These are phyloP conservation scores for Ceratitis capitata DNA, from an alignment of 1,140 invertebrate species.

Conservation along the genomic window DNA sequence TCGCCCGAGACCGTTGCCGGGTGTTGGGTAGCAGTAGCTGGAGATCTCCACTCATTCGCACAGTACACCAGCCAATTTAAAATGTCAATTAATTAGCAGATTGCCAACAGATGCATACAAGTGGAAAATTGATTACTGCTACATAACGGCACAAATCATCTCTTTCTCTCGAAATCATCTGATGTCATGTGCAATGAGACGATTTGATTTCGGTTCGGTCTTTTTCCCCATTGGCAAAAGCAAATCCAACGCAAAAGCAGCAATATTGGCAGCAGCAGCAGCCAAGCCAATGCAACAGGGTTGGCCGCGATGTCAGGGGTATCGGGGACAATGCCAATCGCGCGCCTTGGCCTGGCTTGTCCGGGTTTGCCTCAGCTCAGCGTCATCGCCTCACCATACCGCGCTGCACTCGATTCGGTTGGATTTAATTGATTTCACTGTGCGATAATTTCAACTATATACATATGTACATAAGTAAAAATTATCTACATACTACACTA, in stretches of 20 bases:
- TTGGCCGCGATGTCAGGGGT: not conserved
- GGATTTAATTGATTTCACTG: slow-evolving; percentile 6
- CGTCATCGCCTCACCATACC: not conserved
- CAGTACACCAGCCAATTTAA: slow-evolving; percentile 25
- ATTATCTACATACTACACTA: too few species aligned
- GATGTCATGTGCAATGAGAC: slow-evolving; percentile 35
- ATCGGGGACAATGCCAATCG: not conserved
- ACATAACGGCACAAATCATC: slow-evolving; percentile 27
- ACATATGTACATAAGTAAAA: too few species aligned
- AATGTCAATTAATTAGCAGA: slow-evolving; percentile 36
- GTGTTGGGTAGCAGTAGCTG: too few species aligned
- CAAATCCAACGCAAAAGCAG: not conserved
- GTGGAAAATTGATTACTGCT: slow-evolving; percentile 38
- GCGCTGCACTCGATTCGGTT: not conserved
- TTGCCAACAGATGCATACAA: slow-evolving; percentile 36
- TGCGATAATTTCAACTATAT: not conserved
- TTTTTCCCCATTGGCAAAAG: not conserved
- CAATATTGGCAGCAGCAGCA: not conserved
- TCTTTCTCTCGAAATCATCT: slow-evolving; percentile 34
- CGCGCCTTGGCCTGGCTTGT: not conserved
- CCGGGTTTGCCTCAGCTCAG: too few species aligned
- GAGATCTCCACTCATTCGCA: too few species aligned
- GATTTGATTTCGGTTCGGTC: slow-evolving; percentile 16
- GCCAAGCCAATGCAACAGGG: not conserved
- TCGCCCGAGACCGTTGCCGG: too few species aligned